Evolutionary conservation across 2,113 vertebrate genomes (phyloP).

Genomic region (Setophaga kirtlandii): DNA sequence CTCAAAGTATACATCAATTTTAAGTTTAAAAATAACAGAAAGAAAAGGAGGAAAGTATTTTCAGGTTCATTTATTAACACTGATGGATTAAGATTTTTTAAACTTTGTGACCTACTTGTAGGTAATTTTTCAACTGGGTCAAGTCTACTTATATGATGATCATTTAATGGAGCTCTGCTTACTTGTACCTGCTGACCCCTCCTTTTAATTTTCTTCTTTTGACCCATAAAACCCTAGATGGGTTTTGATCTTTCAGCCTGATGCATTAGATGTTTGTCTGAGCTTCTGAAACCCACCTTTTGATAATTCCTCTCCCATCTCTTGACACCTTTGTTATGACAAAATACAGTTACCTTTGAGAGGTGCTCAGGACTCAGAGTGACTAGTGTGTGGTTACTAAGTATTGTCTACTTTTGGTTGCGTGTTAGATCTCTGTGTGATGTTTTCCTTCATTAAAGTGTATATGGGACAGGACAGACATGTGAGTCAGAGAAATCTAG

Average conservation of each 20-base stretch:
- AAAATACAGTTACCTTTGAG: not conserved
- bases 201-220: not conserved
- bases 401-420: not conserved
- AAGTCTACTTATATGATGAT: not conserved
- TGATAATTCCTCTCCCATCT: not conserved
- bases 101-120: not conserved
- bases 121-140: not conserved
- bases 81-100: not conserved
- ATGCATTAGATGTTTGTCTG: not conserved
- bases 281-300: not conserved
- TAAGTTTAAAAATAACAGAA: not conserved
- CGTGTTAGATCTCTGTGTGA: not conserved
- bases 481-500: not conserved
- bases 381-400: not conserved
- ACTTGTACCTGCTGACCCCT: not conserved
- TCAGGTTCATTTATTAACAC: not conserved
- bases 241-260: not conserved
- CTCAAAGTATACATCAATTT: not conserved
- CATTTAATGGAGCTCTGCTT: not conserved
- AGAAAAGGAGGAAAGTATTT: not conserved
- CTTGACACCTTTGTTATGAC: not conserved
- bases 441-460: not conserved
- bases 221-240: not conserved
- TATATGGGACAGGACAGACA: not conserved
- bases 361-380: not conserved